Evolutionary conservation across 2,113 vertebrate species (phyloP), one percentile per base, ranked within the genome.

Genomic region (Marcusenius ussheri): DNA sequence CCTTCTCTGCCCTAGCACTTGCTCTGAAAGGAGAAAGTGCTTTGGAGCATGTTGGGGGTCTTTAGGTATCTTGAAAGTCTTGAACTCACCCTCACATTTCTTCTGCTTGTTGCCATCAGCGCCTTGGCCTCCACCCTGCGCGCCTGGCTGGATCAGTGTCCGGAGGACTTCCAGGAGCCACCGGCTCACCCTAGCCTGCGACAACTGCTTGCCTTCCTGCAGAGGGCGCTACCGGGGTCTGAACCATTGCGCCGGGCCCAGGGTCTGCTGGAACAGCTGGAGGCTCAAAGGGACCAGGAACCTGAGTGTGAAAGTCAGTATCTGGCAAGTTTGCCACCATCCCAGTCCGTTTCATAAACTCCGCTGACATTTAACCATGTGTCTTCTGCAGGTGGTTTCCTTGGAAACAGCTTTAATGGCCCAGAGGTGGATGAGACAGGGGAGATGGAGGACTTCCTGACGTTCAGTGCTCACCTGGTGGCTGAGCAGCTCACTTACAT

Each of bases 401-500:
- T 93, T 17, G 95, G 91, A 88, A 93, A 92, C 92, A 89, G 93
- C 31, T 92, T 93, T 83, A 95, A 94, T 94, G 94, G 95, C 91
- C 93, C 95, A 0, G 94, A 94, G 58, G 96, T 97, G 90, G 97
- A 98, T 53, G 96, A 96, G 88, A 96, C 97, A 85, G 92, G 93
- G 31, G 97, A 97, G 91, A 93, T 93, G 0, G 95, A 95, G 89
- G 97, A 98, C 92, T 98, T 99, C 93, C 95, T 97, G 62, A 95
- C 94, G 45, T 98, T 99, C 56, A 93, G 95, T 0, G 95, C 97
- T 1, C 96, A 98, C 7, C 93, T 97, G 3, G 97, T 98, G 94
- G 98, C 98, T 0, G 98, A 98, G 91, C 98, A 99, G 94, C 94
- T 99, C 93, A 99, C 98, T 8, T 99, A 97, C 91, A 98, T 99